Conservation (phyloP, 1,140 invertebrate species). For the Amyelois transitella region DNA sequence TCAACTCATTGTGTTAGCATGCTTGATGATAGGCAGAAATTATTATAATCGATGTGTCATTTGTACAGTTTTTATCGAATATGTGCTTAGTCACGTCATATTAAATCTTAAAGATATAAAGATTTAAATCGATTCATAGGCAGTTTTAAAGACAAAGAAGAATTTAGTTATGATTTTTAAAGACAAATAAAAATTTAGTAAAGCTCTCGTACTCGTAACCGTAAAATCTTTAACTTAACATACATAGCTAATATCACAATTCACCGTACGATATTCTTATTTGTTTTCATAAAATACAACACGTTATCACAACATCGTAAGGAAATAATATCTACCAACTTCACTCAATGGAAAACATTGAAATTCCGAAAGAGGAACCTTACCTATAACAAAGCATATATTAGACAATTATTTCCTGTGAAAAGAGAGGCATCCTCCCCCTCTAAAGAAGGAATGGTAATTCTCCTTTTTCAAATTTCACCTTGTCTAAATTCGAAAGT, state of each 20-base stretch:
- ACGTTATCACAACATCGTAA: not conserved
- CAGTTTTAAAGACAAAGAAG: no score
- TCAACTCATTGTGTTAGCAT: not conserved
- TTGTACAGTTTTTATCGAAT: not conserved
- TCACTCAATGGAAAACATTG: constrained; percentile 33
- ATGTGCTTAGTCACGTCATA: not conserved
- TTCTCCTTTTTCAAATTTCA: constrained; percentile 68
- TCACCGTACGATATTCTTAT: no score
- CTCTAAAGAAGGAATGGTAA: constrained; percentile 38
- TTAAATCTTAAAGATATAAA: no score
- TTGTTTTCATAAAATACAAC: not conserved
- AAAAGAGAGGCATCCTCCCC: constrained; percentile 56
- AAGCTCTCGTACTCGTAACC: no score
- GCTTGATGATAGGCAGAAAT: not conserved
- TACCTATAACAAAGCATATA: constrained; percentile 74
- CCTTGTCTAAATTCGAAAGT: constrained; percentile 62
- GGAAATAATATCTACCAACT: not conserved
- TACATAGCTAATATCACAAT: no score
- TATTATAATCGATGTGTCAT: not conserved
- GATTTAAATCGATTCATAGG: no score
- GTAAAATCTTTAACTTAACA: no score
- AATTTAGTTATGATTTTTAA: constrained; percentile 10
- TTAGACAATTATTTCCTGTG: constrained; percentile 74
- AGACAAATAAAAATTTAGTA: no score
- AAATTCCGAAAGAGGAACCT: constrained; percentile 67